Conservation (phyloP, 2,113 vertebrate genomes). For the Brachypteracias leptosomus region DNA sequence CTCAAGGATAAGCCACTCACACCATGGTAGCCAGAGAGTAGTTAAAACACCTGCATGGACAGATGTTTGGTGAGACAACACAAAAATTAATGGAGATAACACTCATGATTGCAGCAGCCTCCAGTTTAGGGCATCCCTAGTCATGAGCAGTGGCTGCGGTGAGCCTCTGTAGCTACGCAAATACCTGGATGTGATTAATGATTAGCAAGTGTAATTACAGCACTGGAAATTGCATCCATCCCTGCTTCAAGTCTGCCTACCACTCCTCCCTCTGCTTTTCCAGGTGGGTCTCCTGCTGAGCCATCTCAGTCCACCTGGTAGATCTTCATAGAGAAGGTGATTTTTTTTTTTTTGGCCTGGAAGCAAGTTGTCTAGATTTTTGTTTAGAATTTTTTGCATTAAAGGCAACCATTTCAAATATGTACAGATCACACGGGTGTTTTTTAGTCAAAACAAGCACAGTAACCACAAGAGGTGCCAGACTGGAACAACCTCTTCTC, state of each 20-base stretch:
- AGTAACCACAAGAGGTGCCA: conserved; percentile 50
- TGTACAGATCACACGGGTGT: conserved; percentile 33
- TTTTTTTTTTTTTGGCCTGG: neutral
- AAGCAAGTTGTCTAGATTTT: neutral
- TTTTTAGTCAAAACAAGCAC: conserved; percentile 61
- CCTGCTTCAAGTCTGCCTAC: neutral
- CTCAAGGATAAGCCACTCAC: neutral
- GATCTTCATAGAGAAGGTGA: neutral
- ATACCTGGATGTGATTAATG: neutral
- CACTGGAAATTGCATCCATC: neutral
- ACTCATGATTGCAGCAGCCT: neutral
- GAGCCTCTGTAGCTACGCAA: neutral
- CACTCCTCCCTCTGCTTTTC: neutral
- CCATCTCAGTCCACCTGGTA: neutral
- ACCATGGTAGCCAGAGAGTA: rapidly evolving
- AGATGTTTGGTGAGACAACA: neutral
- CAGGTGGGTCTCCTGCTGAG: neutral
- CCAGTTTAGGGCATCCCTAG: neutral
- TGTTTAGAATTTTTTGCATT: conserved; percentile 23
- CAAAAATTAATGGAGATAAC: neutral
- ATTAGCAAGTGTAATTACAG: neutral
- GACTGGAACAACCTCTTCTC: conserved; percentile 55
- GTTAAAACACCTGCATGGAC: neutral
- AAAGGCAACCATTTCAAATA: conserved; percentile 55
- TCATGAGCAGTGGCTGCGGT: neutral